These are phyloP conservation scores for Pionites leucogaster DNA, from an alignment of 2,113 vertebrate genomes.

Conservation along the genomic window DNA sequence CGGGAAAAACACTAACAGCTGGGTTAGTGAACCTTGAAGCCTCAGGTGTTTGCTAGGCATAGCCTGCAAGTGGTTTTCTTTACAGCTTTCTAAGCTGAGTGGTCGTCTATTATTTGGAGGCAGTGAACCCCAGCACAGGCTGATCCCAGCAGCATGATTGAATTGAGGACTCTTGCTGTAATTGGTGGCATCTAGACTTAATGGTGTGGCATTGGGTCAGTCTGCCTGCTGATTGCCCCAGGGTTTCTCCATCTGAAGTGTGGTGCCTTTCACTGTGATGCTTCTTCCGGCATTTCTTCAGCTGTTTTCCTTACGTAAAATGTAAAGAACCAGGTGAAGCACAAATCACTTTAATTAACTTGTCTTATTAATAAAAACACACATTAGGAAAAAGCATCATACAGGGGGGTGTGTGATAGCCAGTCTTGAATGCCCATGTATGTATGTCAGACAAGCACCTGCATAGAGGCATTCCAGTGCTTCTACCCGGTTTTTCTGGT, in stretches of 20 bases:
- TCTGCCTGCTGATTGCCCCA: background rate
- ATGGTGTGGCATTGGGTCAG: background rate
- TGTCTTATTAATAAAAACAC: background rate
- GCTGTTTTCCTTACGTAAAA: background rate
- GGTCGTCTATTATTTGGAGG: background rate
- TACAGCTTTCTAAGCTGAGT: background rate
- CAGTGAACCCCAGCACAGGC: background rate
- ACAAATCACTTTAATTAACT: background rate
- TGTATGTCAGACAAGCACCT: rapidly evolving
- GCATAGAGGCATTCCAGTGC: background rate
- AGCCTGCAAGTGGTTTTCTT: background rate
- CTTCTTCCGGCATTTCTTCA: background rate
- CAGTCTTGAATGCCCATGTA: background rate
- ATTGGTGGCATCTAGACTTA: background rate
- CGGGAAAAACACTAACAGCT: background rate
- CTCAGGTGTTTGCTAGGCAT: background rate
- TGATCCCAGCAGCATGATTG: background rate
- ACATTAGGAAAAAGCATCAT: background rate
- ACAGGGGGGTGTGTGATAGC: background rate
- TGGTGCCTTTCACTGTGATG: background rate
- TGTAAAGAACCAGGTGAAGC: background rate
- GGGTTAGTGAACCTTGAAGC: background rate
- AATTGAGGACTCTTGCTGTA: background rate
- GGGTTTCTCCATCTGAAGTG: background rate
- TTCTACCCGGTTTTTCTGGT: background rate